Base-by-base conservation (phyloP, 1,140 invertebrate species). In the Nomia melanderi region DNA sequence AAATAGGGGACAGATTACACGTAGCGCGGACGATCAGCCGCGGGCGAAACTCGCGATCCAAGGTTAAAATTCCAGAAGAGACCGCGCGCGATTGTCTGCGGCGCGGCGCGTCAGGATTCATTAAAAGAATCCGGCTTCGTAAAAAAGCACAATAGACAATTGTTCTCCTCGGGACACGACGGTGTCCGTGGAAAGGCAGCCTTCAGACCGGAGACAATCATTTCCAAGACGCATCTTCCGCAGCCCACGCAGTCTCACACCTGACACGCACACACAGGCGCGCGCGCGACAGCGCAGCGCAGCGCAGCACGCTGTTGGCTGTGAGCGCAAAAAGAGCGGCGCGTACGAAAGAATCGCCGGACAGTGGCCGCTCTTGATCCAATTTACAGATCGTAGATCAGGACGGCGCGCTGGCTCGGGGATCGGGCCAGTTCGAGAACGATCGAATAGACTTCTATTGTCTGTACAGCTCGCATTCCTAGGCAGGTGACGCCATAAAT, bases 91-190 rank as follows among this genome's bases (percentile, higher is more conserved):
- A 29, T 33, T 41, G 27, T 33, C 39, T 7, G 27, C 25, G 2
- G 27, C n/a, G 4, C 33, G 41, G 29, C 60, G 41, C 67, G 36
- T 59, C 67, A 27, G 31, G 41, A 36, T 63, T 72, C 69, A 33
- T 71, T 60, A 25, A 60, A 62, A 8, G 57, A 47, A 17, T 17
- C 17, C 50, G 12, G 36, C 27, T 33, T 20, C n/a, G 31, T 47
- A 29, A 72, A 63, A 63, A 72, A 72, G 57, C 5, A 71, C 69
- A 71, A 72, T 63, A 36, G 57, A 63, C 70, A 65, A 73, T 73
- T 73, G 71, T 73, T 73, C 60, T 31, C 9, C 44, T 0, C 60
- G 60, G 39, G 60, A 73, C 47, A 20, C 33, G 60, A 53, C n/a
- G 36, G 29, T 20, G 39, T 63, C 31, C 39, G 44, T 29, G 14